Evolutionary conservation across 1,140 invertebrate genomes (phyloP).

Genomic region (Psilanteris sp.): DNA sequence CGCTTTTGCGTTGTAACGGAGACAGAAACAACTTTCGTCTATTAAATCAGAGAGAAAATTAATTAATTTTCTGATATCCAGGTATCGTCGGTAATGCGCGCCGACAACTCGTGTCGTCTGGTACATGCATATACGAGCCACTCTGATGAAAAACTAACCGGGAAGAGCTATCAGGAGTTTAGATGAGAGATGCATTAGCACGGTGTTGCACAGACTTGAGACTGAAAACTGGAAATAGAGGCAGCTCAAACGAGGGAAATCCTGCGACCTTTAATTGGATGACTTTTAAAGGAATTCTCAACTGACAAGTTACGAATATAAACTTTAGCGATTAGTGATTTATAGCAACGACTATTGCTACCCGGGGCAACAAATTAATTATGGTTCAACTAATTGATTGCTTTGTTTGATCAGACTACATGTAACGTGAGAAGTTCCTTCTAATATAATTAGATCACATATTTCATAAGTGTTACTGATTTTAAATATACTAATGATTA

Average conservation of each 20-base stretch:
- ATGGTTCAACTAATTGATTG: conserved; percentile 69
- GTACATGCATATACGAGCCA: background rate
- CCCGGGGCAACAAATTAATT: conserved; percentile 69
- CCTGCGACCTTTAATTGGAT: conserved; percentile 70
- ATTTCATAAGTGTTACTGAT: too few species aligned
- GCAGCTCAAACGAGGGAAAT: conserved; percentile 41
- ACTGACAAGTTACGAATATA: conserved; percentile 42
- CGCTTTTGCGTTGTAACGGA: conserved; percentile 6
- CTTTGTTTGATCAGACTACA: conserved; percentile 52
- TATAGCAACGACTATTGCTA: conserved; percentile 63
- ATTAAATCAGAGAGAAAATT: conserved; percentile 52
- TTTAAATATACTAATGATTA: too few species aligned
- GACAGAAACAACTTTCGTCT: conserved; percentile 25
- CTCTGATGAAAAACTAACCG: conserved; percentile 29
- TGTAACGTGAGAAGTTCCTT: background rate
- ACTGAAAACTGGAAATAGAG: conserved; percentile 58
- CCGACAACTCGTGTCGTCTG: conserved; percentile 19
- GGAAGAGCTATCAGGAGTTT: conserved; percentile 30
- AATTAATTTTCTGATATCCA: conserved; percentile 54
- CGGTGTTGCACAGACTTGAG: conserved; percentile 53
- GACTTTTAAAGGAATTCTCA: conserved; percentile 62
- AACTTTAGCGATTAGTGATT: conserved; percentile 70
- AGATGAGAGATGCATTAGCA: conserved; percentile 60
- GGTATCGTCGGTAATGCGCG: conserved; percentile 32
- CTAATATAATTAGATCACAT: too few species aligned